phyloP scores from a whole-genome alignment of 1,140 invertebrate species.

The Drosophila azteca region DNA sequence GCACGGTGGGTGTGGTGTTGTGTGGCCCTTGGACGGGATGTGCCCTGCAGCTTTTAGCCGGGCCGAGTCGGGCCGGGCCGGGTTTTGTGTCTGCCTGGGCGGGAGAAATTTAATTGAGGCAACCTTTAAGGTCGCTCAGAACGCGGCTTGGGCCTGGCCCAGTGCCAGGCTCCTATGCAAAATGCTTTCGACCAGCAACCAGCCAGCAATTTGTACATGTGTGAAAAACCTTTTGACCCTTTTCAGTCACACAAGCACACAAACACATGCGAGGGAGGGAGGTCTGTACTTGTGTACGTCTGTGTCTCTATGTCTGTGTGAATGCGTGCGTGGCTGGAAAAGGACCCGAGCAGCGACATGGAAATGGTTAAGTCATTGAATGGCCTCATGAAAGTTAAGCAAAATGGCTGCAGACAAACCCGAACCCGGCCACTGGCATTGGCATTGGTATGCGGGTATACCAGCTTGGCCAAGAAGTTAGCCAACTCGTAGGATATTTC shows the following conservation, averaged over 20 bases:
- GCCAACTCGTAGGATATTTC: conserved; percentile 11
- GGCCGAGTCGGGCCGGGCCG: background rate
- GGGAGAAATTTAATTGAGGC: conserved; percentile 72
- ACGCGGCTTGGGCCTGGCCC: conserved; percentile 17
- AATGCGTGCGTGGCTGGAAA: conserved; percentile 46
- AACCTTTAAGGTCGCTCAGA: conserved; percentile 64
- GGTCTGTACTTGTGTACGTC: no score
- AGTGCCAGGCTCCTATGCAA: conserved; percentile 56
- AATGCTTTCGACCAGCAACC: conserved; percentile 55
- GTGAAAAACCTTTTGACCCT: conserved; percentile 48
- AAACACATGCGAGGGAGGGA: background rate
- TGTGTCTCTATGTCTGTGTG: conserved; percentile 5
- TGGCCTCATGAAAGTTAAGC: conserved; percentile 71
- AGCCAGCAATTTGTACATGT: conserved; percentile 72
- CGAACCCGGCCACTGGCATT: background rate
- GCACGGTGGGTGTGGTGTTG: conserved; percentile 19
- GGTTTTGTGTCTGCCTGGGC: conserved; percentile 36
- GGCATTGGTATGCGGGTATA: conserved; percentile 39
- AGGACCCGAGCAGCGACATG: conserved; percentile 37
- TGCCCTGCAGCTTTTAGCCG: conserved; percentile 22
- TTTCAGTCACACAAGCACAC: conserved; percentile 3
- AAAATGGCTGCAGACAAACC: conserved; percentile 37
- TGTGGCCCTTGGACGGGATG: conserved; percentile 7
- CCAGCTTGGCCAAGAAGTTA: conserved; percentile 6
- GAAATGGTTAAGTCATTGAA: conserved; percentile 76